Evolutionary conservation across 1,140 invertebrate species (phyloP).

Genomic region (Sogatella furcifera): DNA sequence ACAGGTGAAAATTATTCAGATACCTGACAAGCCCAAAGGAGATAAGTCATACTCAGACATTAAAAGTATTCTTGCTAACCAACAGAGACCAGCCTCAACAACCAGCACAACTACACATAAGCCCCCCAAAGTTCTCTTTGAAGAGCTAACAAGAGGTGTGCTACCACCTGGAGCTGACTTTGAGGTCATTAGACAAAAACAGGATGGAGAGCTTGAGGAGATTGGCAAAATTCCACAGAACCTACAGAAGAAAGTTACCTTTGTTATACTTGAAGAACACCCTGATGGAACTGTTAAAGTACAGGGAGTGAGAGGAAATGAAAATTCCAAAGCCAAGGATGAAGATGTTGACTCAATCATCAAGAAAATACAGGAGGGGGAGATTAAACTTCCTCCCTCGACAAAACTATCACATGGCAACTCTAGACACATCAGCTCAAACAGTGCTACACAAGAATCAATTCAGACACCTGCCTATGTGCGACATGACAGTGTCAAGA

Average conservation of each 20-base stretch:
- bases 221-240: constrained; percentile 48
- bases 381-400: constrained; percentile 62
- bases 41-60: constrained; percentile 18
- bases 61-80: constrained; percentile 20
- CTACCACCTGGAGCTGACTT: constrained; percentile 64
- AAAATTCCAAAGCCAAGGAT: constrained; percentile 49
- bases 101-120: constrained; percentile 32
- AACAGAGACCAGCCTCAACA: constrained; percentile 24
- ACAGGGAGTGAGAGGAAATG: constrained; percentile 60
- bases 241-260: constrained; percentile 69
- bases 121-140: constrained; percentile 45
- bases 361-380: constrained; percentile 66
- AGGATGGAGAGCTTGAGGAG: constrained; percentile 57
- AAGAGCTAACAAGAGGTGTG: constrained; percentile 63
- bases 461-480: constrained; percentile 16
- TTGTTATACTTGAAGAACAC: constrained; percentile 74
- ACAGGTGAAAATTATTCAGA: constrained; percentile 10
- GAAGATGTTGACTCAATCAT: constrained; percentile 67
- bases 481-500: constrained; percentile 26
- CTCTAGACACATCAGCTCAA: constrained; percentile 6
- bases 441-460: constrained; percentile 16
- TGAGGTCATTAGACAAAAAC: constrained; percentile 60
- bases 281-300: constrained; percentile 72
- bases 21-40: constrained; percentile 1
- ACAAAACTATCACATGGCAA: constrained; percentile 22